Evolutionary conservation across 1,140 invertebrate species (phyloP).

Genomic region (Drosophila biarmipes): DNA sequence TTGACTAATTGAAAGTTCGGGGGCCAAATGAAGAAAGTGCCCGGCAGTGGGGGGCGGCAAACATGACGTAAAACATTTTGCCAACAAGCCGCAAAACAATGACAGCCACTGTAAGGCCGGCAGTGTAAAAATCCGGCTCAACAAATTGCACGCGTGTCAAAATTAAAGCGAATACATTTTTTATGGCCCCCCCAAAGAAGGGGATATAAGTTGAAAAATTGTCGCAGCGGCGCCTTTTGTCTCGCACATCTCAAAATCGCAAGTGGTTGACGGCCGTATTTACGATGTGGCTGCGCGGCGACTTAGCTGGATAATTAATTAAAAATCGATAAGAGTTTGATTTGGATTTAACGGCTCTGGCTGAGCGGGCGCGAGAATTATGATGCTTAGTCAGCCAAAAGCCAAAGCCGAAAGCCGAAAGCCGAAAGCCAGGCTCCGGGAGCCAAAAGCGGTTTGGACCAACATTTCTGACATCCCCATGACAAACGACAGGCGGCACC

Average conservation of each 20-base stretch:
- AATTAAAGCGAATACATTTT: conserved; percentile 78
- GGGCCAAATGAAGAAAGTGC: neutral
- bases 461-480: conserved; percentile 24
- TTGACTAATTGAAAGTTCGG: conserved; percentile 44
- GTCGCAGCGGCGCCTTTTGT: conserved; percentile 46
- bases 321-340: conserved; percentile 82
- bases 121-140: conserved; percentile 59
- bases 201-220: conserved; percentile 40
- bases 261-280: conserved; percentile 34
- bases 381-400: conserved; percentile 71
- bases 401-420: neutral
- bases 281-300: conserved; percentile 58
- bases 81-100: conserved; percentile 53
- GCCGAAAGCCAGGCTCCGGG: neutral
- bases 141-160: conserved; percentile 78
- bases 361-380: conserved; percentile 53
- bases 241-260: conserved; percentile 1
- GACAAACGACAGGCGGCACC: conserved; percentile 52
- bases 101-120: conserved; percentile 38
- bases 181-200: conserved; percentile 31
- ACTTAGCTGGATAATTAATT: conserved; percentile 69
- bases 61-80: conserved; percentile 78
- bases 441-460: conserved; percentile 8
- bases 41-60: conserved; percentile 7
- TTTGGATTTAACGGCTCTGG: conserved; percentile 74